These are phyloP conservation scores for Micromussa lordhowensis DNA, from an alignment of 92 coral and sea anemone species.

Conservation along the genomic window DNA sequence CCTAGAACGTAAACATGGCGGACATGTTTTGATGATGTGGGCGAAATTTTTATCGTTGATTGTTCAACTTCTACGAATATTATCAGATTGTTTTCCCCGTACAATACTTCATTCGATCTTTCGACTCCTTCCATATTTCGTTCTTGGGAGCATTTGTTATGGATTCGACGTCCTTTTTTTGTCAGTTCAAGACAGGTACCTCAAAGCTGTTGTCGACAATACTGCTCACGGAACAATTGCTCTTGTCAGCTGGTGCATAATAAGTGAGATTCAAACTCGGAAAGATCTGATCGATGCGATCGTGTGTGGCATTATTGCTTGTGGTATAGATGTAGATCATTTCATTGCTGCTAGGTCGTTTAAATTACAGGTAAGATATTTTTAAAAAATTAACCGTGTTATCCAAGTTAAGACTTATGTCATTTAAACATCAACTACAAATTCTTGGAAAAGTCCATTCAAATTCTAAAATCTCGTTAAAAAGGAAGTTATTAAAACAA, in stretches of 20 bases:
- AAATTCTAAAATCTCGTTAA: too few relatives aligned
- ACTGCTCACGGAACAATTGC: conserved; percentile 80
- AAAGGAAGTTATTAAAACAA: too few relatives aligned
- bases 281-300: conserved; percentile 53
- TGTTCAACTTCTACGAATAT: not conserved
- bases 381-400: too few relatives aligned
- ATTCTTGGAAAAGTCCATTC: too few relatives aligned
- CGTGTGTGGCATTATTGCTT: conserved; percentile 76
- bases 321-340: conserved; percentile 90
- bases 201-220: conserved; percentile 78
- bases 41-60: not conserved
- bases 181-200: conserved; percentile 1
- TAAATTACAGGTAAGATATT: conserved; percentile 68
- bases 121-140: conserved; percentile 3
- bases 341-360: conserved; percentile 84
- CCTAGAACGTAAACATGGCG: conserved; percentile 2
- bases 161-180: conserved; percentile 5
- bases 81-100: not conserved
- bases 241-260: conserved; percentile 80
- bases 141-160: conserved; percentile 29
- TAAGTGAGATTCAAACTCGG: conserved; percentile 65
- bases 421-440: too few relatives aligned
- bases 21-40: not conserved
- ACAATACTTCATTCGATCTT: not conserved
- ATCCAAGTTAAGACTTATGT: too few relatives aligned